Evolutionary conservation across 1,140 invertebrate species (phyloP).

Genomic region (Pectinophora gossypiella): DNA sequence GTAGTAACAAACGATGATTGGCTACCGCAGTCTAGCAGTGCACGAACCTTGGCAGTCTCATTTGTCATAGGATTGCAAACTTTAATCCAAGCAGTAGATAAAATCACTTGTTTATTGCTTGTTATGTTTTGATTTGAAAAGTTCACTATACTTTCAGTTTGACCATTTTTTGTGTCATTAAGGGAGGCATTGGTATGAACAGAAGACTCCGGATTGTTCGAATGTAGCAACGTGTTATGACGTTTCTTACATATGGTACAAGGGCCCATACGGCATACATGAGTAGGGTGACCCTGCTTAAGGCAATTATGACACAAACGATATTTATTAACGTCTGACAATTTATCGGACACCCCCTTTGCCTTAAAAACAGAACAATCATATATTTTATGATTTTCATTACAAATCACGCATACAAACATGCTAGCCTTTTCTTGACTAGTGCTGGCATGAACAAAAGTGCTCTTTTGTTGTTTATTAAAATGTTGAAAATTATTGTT

Average conservation of each 20-base stretch:
- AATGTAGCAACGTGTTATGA: background rate
- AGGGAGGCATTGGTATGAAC: background rate
- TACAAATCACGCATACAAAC: background rate
- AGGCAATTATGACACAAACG: background rate
- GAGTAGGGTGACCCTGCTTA: background rate
- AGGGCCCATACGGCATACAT: background rate
- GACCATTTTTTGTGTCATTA: background rate
- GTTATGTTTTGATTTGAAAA: constrained; percentile 18
- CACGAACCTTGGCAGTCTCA: constrained; percentile 10
- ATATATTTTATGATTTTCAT: no score
- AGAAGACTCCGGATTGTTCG: background rate
- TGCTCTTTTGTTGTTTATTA: background rate
- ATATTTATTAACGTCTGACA: background rate
- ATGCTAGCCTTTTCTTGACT: background rate
- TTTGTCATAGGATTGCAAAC: constrained; percentile 20
- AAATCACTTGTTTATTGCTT: constrained; percentile 13
- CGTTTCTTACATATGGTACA: background rate
- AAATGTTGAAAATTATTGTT: background rate
- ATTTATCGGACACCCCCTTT: background rate
- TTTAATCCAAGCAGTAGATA: constrained; percentile 29
- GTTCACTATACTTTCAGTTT: background rate
- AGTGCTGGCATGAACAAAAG: background rate
- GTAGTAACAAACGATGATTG: constrained; percentile 9
- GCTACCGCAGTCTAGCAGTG: no score
- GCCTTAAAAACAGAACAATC: constrained; percentile 12